These are phyloP conservation scores for Xiphorhynchus elegans DNA, from an alignment of 2,113 vertebrate species.

Conservation along the genomic window DNA sequence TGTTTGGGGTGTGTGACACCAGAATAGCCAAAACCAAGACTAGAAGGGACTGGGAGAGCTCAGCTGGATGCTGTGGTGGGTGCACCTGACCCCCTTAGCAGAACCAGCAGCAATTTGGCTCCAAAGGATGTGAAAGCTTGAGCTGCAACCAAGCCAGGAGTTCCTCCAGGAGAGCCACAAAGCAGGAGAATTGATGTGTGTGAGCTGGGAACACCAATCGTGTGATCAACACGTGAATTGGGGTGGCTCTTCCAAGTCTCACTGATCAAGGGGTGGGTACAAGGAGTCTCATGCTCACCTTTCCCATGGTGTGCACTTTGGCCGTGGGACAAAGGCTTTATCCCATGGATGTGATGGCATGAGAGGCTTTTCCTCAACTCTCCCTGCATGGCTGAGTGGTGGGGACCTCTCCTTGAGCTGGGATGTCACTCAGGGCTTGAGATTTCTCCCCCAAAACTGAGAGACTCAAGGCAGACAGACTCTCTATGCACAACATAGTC, in stretches of 20 bases:
- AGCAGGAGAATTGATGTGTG: fast-evolving
- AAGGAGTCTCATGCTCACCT: background rate
- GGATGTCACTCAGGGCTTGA: background rate
- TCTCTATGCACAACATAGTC: background rate
- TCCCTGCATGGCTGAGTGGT: background rate
- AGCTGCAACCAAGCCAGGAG: background rate
- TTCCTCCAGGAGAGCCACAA: background rate
- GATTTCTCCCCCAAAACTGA: background rate
- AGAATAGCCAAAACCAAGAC: background rate
- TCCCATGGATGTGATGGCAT: background rate
- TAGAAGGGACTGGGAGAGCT: background rate
- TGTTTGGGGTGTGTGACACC: background rate
- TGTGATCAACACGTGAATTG: fast-evolving
- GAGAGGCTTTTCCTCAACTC: background rate
- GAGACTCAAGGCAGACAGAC: no score
- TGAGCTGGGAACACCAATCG: fast-evolving
- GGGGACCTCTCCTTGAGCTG: no score
- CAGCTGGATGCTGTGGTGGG: fast-evolving
- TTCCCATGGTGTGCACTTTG: background rate
- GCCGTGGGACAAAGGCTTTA: background rate
- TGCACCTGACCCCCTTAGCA: background rate
- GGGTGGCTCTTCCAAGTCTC: background rate
- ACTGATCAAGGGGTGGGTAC: background rate
- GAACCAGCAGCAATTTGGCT: no score
- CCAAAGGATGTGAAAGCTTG: background rate